Percentiles rank a stretch among this genome's conserved stretches.
phyloP scores from a whole-genome alignment of 2,888 invertebrate species.

The Drosophila limbata region DNA sequence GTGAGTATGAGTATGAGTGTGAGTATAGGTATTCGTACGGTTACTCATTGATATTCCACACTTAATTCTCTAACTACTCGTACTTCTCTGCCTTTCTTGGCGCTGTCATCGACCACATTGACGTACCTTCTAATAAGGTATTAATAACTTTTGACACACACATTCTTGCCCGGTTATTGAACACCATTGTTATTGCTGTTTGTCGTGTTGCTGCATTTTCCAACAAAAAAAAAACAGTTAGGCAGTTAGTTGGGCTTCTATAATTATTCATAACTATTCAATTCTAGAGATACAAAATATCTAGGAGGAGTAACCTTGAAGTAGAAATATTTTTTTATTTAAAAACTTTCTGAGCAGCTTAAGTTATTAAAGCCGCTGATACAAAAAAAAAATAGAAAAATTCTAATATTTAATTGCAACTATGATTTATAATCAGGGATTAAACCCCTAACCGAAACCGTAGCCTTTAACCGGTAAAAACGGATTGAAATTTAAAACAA shows the following conservation, averaged over 20 bases:
- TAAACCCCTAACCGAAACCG: too few species aligned
- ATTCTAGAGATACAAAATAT: too few species aligned
- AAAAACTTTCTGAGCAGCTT: too few species aligned
- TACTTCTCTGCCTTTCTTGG: slow-evolving; percentile 16
- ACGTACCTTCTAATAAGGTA: slow-evolving; percentile 75
- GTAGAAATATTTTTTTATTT: too few species aligned
- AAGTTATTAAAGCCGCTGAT: too few species aligned
- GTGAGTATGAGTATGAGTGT: slow-evolving; percentile 3
- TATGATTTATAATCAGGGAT: too few species aligned
- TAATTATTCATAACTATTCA: slow-evolving; percentile 1
- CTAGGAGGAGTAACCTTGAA: too few species aligned
- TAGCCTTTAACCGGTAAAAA: too few species aligned
- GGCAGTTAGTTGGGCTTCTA: too few species aligned
- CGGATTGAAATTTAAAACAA: too few species aligned
- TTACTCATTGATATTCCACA: slow-evolving; percentile 72
- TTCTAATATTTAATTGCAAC: too few species aligned
- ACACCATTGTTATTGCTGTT: slow-evolving; percentile 24
- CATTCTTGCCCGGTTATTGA: slow-evolving; percentile 60
- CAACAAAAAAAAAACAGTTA: slow-evolving; percentile 26
- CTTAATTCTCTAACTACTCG: slow-evolving; percentile 16
- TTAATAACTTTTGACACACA: slow-evolving; percentile 74
- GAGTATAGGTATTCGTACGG: slow-evolving; percentile 6
- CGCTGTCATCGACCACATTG: slow-evolving; percentile 44
- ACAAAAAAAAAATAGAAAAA: too few species aligned
- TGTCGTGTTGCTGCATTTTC: slow-evolving; percentile 69